Conservation (phyloP, 2,797 vertebrate genomes). For the Lates japonicus region DNA sequence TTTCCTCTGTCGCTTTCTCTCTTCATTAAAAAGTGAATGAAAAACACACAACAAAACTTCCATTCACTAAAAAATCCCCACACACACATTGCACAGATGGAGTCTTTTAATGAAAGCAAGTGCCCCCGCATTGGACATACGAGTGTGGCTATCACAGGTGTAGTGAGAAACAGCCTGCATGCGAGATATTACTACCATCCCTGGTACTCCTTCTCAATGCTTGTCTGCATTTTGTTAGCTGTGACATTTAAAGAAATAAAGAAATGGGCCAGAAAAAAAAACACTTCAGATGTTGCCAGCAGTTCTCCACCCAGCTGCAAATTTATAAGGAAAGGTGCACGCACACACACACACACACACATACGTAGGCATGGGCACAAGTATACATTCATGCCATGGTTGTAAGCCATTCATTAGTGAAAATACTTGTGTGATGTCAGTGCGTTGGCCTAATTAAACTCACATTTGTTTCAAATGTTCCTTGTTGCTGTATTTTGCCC, state of each 20-base stretch:
- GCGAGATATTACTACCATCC: neutral
- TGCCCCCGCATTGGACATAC: slow-evolving; percentile 2
- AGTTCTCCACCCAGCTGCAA: slow-evolving; percentile 24
- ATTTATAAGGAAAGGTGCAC: slow-evolving; percentile 24
- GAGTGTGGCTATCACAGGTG: slow-evolving; percentile 13
- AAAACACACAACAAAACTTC: slow-evolving; percentile 1
- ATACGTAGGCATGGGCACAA: neutral
- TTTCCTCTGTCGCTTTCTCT: neutral
- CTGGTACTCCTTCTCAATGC: neutral
- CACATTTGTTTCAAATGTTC: slow-evolving; percentile 23
- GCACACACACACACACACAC: slow-evolving; percentile 13
- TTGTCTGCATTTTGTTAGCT: slow-evolving; percentile 24
- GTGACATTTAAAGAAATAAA: slow-evolving; percentile 44
- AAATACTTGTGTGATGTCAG: slow-evolving; percentile 51
- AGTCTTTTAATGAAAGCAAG: slow-evolving; percentile 39
- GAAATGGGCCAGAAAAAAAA: slow-evolving; percentile 14
- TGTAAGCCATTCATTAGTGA: slow-evolving; percentile 48
- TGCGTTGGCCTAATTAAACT: slow-evolving; percentile 40
- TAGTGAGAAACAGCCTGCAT: neutral
- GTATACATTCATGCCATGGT: slow-evolving; percentile 16
- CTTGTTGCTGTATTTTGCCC: slow-evolving; percentile 24
- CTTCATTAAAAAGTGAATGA: slow-evolving; percentile 9
- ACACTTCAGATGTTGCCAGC: neutral
- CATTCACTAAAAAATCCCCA: slow-evolving; percentile 30
- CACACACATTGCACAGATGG: slow-evolving; percentile 46